Percentiles rank a stretch among this genome's conserved stretches.
Conservation (phyloP, 1,140 invertebrate genomes). For the Tetragonula clypearis region DNA sequence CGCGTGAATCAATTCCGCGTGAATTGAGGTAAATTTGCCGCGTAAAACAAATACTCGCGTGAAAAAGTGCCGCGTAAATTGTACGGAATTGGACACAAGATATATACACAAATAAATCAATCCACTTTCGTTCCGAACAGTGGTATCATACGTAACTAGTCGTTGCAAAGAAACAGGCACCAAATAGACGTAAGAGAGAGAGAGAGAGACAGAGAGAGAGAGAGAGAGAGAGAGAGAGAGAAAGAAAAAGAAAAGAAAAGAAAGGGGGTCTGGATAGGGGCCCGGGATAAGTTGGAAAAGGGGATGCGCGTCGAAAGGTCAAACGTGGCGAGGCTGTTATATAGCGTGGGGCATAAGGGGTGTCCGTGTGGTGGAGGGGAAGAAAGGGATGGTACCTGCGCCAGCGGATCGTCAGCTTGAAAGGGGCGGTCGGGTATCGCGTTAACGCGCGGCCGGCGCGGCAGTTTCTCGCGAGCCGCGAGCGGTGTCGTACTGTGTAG, state of each 20-base stretch:
- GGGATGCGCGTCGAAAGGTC: conserved; percentile 52
- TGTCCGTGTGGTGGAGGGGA: conserved; percentile 30
- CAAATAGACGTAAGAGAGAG: background rate
- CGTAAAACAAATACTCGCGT: too few species aligned
- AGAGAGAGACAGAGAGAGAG: background rate
- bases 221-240: background rate
- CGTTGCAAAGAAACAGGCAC: too few species aligned
- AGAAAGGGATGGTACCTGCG: conserved; percentile 62
- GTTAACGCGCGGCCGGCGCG: conserved; percentile 71
- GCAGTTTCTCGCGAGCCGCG: conserved; percentile 77
- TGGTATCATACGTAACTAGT: too few species aligned
- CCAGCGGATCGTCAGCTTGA: conserved; percentile 49
- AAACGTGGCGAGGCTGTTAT: conserved; percentile 4
- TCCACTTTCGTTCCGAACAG: too few species aligned
- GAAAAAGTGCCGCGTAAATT: too few species aligned
- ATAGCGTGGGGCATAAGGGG: background rate
- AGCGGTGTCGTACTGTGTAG: conserved; percentile 64
- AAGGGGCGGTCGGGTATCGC: conserved; percentile 60
- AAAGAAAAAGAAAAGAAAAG: background rate
- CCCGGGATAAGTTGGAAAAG: conserved; percentile 55
- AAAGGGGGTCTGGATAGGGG: background rate
- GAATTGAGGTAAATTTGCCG: too few species aligned
- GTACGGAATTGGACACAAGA: too few species aligned
- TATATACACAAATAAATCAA: too few species aligned
- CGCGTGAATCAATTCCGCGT: too few species aligned